phyloP scores from a whole-genome alignment of 2,888 invertebrate species.

The Eubasilissa splendida region DNA sequence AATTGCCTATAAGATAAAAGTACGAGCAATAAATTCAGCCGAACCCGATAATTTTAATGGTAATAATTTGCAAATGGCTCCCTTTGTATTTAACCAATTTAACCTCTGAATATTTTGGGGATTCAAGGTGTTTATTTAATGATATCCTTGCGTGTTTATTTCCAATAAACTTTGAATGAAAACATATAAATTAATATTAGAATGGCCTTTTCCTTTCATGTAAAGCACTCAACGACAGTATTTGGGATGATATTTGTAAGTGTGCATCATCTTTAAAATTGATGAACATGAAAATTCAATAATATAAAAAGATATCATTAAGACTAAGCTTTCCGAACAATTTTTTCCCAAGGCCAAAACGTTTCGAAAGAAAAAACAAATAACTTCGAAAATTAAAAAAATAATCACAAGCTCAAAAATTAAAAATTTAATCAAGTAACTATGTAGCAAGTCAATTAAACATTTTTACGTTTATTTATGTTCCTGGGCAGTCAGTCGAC shows the following conservation, averaged over 20 bases:
- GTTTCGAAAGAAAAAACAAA: not conserved
- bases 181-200: constrained; percentile 7
- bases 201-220: not conserved
- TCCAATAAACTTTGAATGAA: constrained; percentile 1
- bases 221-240: not conserved
- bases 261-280: not conserved
- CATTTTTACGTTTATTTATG: not conserved
- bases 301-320: not conserved
- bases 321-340: too few relatives aligned
- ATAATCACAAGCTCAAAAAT: too few relatives aligned
- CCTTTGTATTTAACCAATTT: constrained; percentile 4
- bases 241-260: not conserved
- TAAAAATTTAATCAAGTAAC: too few relatives aligned
- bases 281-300: not conserved
- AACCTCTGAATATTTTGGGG: not conserved
- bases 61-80: constrained; percentile 1
- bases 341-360: too few relatives aligned
- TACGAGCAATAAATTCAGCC: not conserved
- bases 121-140: constrained; percentile 5
- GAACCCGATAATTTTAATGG: not conserved
- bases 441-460: not conserved
- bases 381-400: too few relatives aligned
- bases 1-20: too few relatives aligned
- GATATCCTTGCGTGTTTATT: constrained; percentile 8
- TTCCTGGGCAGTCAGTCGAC: not conserved